These are phyloP conservation scores for Fragum sueziense DNA, from an alignment of 2,888 invertebrate genomes.

Conservation along the genomic window DNA sequence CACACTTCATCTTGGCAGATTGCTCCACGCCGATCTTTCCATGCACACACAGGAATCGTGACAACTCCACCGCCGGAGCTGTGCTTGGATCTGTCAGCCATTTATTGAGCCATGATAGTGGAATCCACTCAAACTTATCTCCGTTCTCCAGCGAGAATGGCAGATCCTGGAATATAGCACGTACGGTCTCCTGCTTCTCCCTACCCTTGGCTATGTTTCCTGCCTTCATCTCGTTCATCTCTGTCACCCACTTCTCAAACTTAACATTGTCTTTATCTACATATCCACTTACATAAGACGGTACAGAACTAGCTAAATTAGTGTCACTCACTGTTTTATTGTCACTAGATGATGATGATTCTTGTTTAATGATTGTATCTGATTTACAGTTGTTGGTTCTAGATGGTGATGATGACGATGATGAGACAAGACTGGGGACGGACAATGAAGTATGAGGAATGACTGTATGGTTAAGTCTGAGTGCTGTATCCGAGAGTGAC, in stretches of 20 bases:
- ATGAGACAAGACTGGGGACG: background rate
- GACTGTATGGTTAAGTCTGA: background rate
- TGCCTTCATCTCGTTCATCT: slow-evolving; percentile 69
- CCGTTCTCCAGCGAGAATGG: slow-evolving; percentile 39
- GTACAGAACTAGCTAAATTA: slow-evolving; percentile 10
- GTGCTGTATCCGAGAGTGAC: background rate
- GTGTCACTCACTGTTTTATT: background rate
- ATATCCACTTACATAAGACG: slow-evolving; percentile 62
- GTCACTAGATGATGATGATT: background rate
- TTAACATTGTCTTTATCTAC: slow-evolving; percentile 81
- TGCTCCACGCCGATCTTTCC: slow-evolving; percentile 59
- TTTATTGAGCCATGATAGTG: slow-evolving; percentile 84
- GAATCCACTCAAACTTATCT: slow-evolving; percentile 83
- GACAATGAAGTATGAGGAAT: background rate
- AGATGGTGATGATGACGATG: background rate
- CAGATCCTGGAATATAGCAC: slow-evolving; percentile 65
- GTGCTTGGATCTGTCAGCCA: slow-evolving; percentile 83
- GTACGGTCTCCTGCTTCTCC: slow-evolving; percentile 74
- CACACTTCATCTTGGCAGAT: slow-evolving; percentile 64
- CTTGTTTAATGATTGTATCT: background rate
- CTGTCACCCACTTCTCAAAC: slow-evolving; percentile 82
- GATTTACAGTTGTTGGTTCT: background rate
- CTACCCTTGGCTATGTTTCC: slow-evolving; percentile 72
- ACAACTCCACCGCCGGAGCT: slow-evolving; percentile 83
- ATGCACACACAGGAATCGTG: slow-evolving; percentile 82